A percentile compares a stretch with the other conserved stretches of the same genome.
These are phyloP conservation scores for Pristionchus arcanus DNA, from an alignment of 2,888 invertebrate genomes.

Conservation along the genomic window DNA sequence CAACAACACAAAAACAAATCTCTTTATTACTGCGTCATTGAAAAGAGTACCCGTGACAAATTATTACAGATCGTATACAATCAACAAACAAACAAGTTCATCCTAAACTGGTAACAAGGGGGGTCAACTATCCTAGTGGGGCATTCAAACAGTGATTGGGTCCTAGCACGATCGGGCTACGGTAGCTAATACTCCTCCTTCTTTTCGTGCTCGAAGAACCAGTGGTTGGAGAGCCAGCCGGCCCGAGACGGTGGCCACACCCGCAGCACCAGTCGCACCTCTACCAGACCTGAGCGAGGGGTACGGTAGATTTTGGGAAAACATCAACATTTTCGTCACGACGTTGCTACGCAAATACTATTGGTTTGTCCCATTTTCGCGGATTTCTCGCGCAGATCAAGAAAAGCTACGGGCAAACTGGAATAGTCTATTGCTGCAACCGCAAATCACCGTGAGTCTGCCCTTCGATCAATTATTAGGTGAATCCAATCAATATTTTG, in stretches of 20 bases:
- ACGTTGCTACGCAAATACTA: no score
- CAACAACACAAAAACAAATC: not conserved
- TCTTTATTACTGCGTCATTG: not conserved
- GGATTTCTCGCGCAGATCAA: no score
- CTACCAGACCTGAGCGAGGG: conserved; percentile 15
- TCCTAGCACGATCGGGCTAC: not conserved
- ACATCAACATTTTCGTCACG: no score
- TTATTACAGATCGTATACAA: not conserved
- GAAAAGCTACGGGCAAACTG: no score
- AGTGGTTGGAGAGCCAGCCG: conserved; percentile 50
- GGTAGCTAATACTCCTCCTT: conserved; percentile 4
- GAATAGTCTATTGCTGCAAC: no score
- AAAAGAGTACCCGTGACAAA: not conserved
- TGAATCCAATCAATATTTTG: no score
- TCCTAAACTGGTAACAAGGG: not conserved
- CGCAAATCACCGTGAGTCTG: no score
- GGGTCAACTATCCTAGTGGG: not conserved
- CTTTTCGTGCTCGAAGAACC: conserved; percentile 23
- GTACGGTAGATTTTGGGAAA: no score
- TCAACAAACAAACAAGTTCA: not conserved
- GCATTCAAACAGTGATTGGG: not conserved
- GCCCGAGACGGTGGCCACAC: conserved; percentile 69
- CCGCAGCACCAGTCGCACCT: conserved; percentile 69
- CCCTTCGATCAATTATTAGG: no score
- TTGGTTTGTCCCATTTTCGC: no score